Evolutionary conservation across 2,888 invertebrate species (phyloP).

Genomic region (Andrena chrysosceles): DNA sequence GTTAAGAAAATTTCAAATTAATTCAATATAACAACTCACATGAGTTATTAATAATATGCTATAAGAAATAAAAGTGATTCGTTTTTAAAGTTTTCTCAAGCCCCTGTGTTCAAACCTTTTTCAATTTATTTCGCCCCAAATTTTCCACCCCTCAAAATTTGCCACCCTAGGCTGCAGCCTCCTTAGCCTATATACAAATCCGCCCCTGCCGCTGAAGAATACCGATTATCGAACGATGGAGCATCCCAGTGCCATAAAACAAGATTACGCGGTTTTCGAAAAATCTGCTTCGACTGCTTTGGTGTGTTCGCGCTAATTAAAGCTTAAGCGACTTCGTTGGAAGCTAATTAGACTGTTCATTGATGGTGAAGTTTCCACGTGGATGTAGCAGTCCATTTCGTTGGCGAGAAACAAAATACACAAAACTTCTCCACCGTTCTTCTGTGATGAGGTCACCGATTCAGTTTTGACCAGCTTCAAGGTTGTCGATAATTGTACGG

Average conservation of each 20-base stretch:
- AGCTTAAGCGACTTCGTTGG: not conserved
- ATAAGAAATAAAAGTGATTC: not conserved
- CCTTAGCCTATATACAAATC: no score
- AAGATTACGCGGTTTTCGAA: constrained; percentile 10
- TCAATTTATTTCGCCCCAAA: no score
- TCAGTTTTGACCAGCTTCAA: constrained; percentile 61
- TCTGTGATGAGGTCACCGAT: not conserved
- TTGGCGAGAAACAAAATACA: not conserved
- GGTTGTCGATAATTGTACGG: constrained; percentile 82
- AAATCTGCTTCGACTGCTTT: constrained; percentile 32
- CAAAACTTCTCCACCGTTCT: not conserved
- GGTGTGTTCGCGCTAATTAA: constrained; percentile 35
- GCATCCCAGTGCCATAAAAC: not conserved
- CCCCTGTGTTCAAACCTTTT: no score
- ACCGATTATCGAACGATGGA: constrained; percentile 17
- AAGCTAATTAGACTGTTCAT: constrained; percentile 19
- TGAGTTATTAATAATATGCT: no score
- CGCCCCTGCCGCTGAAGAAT: not conserved
- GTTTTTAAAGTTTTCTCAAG: no score
- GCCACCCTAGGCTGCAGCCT: no score
- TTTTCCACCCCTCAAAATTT: no score
- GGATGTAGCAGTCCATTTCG: constrained; percentile 10
- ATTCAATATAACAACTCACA: no score
- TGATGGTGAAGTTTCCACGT: not conserved
- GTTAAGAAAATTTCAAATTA: no score